Percentiles rank a stretch among this genome's conserved stretches.
Evolutionary conservation across 2,888 invertebrate species (phyloP).

Genomic region (Geophilus truncorum): DNA sequence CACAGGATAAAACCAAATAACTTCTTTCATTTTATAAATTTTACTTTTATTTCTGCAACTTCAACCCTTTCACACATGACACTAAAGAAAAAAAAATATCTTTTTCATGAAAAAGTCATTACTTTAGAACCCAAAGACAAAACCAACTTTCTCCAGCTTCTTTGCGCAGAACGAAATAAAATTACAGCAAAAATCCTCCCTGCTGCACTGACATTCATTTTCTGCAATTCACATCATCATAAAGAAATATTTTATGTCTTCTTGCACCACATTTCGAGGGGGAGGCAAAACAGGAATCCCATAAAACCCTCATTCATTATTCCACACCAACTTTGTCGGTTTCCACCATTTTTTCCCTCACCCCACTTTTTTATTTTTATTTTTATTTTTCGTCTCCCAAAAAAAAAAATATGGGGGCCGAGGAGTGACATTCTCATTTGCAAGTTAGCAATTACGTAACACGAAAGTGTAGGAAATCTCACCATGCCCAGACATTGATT

Average conservation of each 20-base stretch:
- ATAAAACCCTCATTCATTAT: conserved; percentile 27
- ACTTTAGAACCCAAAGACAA: background rate
- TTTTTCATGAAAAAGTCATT: background rate
- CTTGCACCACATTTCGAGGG: conserved; percentile 12
- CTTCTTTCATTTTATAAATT: too few relatives aligned
- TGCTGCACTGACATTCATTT: conserved; percentile 27
- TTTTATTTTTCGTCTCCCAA: background rate
- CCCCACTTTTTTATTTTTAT: background rate
- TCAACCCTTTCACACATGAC: too few relatives aligned
- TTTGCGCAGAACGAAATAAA: conserved; percentile 2
- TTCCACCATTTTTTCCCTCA: background rate
- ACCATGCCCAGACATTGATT: too few relatives aligned
- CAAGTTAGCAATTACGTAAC: too few relatives aligned
- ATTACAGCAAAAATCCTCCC: conserved; percentile 25
- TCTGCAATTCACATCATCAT: conserved; percentile 23
- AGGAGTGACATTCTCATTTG: conserved; percentile 4
- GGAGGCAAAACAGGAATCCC: conserved; percentile 21
- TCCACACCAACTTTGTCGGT: conserved; percentile 16
- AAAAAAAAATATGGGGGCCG: background rate
- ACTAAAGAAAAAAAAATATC: background rate
- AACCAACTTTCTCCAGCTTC: background rate
- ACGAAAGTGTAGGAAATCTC: too few relatives aligned
- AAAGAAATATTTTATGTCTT: conserved; percentile 23
- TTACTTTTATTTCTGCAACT: too few relatives aligned
- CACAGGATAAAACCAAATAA: background rate